A percentile compares a stretch with the other conserved stretches of the same genome.
phyloP scores from a whole-genome alignment of 2,797 vertebrate species.

The Mus spretus region DNA sequence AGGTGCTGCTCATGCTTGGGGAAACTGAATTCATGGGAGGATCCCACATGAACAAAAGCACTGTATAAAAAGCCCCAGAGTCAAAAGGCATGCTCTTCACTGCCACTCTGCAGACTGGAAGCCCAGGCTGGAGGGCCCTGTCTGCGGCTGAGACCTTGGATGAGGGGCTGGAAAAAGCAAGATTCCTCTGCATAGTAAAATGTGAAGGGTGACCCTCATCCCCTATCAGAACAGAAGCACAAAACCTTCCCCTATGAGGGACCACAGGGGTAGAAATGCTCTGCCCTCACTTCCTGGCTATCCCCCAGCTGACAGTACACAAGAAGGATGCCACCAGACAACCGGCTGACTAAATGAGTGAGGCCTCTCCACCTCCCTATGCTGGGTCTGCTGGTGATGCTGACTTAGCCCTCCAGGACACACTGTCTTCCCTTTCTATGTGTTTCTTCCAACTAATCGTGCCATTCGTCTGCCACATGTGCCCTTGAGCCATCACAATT shows the following conservation, averaged over 20 bases:
- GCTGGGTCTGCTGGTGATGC: not conserved
- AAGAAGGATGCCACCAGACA: not conserved
- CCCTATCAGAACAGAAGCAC: not conserved
- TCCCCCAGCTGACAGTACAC: not conserved
- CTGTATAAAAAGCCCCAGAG: conserved; percentile 4
- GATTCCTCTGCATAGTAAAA: conserved; percentile 50
- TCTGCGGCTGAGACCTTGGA: conserved; percentile 44
- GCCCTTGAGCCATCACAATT: not conserved
- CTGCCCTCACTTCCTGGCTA: not conserved
- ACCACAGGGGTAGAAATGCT: not conserved
- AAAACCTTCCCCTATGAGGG: not conserved
- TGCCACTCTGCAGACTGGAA: conserved; percentile 13
- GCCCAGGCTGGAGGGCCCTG: not conserved
- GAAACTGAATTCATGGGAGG: conserved; percentile 13
- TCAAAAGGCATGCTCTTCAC: conserved; percentile 41
- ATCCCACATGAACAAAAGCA: conserved; percentile 24
- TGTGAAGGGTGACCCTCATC: conserved; percentile 33
- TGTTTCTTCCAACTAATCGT: not conserved
- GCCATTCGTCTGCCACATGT: not conserved
- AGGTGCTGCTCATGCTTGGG: conserved; percentile 46
- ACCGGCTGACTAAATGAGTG: not conserved
- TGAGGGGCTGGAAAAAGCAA: not conserved
- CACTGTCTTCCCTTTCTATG: not conserved
- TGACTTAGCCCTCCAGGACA: not conserved
- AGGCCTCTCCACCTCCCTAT: not conserved